Evolutionary conservation across 1,140 invertebrate species (phyloP).

Genomic region (Zeugodacus cucurbitae): DNA sequence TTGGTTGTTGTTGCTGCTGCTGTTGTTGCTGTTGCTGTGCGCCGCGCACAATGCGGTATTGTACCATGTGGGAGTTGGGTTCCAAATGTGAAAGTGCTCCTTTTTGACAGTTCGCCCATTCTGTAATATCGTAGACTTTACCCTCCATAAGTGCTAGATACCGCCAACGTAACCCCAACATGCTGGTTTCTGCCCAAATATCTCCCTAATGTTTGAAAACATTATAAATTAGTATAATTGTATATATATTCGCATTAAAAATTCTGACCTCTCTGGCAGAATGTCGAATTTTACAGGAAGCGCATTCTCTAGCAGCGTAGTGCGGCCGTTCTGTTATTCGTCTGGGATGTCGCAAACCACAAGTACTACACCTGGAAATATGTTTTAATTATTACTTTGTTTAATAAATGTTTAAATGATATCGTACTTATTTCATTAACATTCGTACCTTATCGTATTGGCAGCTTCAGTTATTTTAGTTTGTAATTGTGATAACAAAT

Average conservation of each 20-base stretch:
- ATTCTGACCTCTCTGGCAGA: conserved; percentile 84
- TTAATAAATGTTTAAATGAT: not conserved
- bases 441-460: conserved; percentile 79
- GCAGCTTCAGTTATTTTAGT: conserved; percentile 94
- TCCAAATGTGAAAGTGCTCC: conserved; percentile 81
- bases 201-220: conserved; percentile 76
- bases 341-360: conserved; percentile 87
- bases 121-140: conserved; percentile 92
- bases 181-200: conserved; percentile 92
- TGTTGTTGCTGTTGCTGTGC: conserved; percentile 69
- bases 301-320: conserved; percentile 90
- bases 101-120: conserved; percentile 94
- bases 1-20: conserved; percentile 55
- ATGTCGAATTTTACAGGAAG: conserved; percentile 89
- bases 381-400: not conserved
- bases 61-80: conserved; percentile 90
- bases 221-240: not conserved
- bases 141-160: conserved; percentile 98
- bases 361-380: conserved; percentile 81
- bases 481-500: conserved; percentile 85
- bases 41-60: conserved; percentile 90
- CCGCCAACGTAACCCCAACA: conserved; percentile 89
- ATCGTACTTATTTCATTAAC: not conserved
- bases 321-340: conserved; percentile 84
- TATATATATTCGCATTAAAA: not conserved